Conservation (phyloP, 2,888 invertebrate genomes). For the Oegoconia quadripuncta region DNA sequence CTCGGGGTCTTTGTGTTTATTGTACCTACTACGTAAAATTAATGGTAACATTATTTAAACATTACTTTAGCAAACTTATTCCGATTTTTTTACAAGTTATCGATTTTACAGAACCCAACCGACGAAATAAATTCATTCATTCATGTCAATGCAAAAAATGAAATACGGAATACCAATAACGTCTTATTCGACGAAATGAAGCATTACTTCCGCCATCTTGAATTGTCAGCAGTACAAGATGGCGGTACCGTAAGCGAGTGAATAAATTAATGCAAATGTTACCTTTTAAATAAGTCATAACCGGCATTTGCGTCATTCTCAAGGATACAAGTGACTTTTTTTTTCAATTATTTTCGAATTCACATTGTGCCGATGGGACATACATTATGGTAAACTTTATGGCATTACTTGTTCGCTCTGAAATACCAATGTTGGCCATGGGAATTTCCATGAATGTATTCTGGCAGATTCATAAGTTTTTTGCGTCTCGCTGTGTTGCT, state of each 20-base stretch:
- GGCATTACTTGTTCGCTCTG: too few species aligned
- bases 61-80: too few species aligned
- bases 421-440: too few species aligned
- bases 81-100: too few species aligned
- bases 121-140: not conserved
- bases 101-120: too few species aligned
- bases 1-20: not conserved
- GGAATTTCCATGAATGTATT: too few species aligned
- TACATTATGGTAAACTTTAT: not conserved
- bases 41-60: not conserved
- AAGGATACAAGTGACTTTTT: not conserved
- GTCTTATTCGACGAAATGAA: conserved; percentile 26
- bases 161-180: conserved; percentile 2
- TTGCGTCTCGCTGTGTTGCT: too few species aligned
- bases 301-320: conserved; percentile 41
- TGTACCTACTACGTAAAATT: not conserved
- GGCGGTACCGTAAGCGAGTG: conserved; percentile 48
- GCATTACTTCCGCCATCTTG: conserved; percentile 39
- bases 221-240: conserved; percentile 40
- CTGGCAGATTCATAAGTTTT: too few species aligned
- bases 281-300: conserved; percentile 36
- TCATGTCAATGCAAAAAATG: too few species aligned
- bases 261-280: conserved; percentile 59
- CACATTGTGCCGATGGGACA: not conserved
- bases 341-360: not conserved